A percentile compares a stretch with the other conserved stretches of the same genome.
phyloP scores from a whole-genome alignment of 2,888 invertebrate species.

The Sesia bembeciformis region DNA sequence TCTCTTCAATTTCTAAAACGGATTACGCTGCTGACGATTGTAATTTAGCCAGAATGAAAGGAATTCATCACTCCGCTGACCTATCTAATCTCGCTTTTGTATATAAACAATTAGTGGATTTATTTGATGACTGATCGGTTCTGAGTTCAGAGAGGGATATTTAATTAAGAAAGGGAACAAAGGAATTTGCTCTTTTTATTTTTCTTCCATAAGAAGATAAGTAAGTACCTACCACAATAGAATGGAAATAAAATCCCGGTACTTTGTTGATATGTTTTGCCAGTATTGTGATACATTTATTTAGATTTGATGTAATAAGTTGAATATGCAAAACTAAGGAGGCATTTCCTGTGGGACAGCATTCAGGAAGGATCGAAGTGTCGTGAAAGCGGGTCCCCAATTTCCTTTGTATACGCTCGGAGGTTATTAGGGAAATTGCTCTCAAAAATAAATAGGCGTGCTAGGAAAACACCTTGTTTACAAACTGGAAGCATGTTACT shows the following conservation, averaged over 20 bases:
- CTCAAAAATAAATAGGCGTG: constrained; percentile 37
- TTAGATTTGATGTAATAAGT: neutral
- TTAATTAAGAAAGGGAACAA: too few relatives aligned
- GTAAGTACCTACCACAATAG: too few relatives aligned
- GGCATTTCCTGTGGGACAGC: constrained; percentile 24
- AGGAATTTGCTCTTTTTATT: too few relatives aligned
- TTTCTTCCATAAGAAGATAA: too few relatives aligned
- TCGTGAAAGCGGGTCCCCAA: constrained; percentile 36
- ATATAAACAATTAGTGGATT: neutral
- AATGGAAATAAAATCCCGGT: too few relatives aligned
- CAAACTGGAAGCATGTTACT: constrained; percentile 14
- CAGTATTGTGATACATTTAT: neutral
- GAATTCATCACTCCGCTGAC: constrained; percentile 29
- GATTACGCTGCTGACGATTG: constrained; percentile 37
- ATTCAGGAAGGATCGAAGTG: constrained; percentile 35
- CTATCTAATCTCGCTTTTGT: constrained; percentile 13
- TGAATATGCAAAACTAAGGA: constrained; percentile 1
- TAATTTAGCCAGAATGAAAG: constrained; percentile 35
- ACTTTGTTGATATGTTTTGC: too few relatives aligned
- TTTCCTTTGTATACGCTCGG: constrained; percentile 40
- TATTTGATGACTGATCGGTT: neutral
- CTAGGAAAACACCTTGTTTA: constrained; percentile 24
- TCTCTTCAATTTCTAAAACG: constrained; percentile 39
- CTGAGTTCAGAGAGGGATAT: too few relatives aligned
- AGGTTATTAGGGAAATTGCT: constrained; percentile 48